phyloP scores from a whole-genome alignment of 2,113 vertebrate species.

The Heptranchias perlo region DNA sequence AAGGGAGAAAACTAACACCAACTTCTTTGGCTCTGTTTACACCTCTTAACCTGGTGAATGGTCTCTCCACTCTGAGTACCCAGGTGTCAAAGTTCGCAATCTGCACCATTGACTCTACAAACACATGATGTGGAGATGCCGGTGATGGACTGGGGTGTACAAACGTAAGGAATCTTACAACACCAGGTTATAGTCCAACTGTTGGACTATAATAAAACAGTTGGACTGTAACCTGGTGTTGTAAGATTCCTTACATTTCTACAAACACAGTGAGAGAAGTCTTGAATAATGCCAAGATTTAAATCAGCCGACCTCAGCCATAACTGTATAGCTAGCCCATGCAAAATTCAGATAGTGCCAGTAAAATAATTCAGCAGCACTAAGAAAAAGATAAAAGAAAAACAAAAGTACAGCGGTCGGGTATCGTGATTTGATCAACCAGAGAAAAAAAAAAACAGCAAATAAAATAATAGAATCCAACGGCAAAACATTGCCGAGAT shows the following conservation, averaged over 20 bases:
- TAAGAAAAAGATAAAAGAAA: neutral
- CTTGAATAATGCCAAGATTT: neutral
- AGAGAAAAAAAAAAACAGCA: neutral
- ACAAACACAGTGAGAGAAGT: neutral
- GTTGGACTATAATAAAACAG: too few relatives aligned
- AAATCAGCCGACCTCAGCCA: neutral
- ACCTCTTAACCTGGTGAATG: neutral
- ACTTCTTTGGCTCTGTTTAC: neutral
- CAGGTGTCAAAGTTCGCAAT: neutral
- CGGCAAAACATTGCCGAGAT: neutral
- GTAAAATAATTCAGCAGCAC: neutral
- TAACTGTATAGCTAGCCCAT: neutral
- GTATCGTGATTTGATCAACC: neutral
- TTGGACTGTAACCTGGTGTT: too few relatives aligned
- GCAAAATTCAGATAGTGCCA: neutral
- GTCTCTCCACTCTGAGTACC: neutral
- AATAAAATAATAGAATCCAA: constrained; percentile 11
- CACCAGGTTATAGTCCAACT: too few relatives aligned
- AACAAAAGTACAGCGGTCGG: neutral
- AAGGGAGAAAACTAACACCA: neutral
- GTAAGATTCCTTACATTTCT: too few relatives aligned
- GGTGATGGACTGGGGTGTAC: too few relatives aligned
- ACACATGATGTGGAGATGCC: neutral
- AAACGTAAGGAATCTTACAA: too few relatives aligned
- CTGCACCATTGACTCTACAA: neutral